These are phyloP conservation scores for Bhutanitis thaidina DNA, from an alignment of 2,888 invertebrate genomes.

Conservation along the genomic window DNA sequence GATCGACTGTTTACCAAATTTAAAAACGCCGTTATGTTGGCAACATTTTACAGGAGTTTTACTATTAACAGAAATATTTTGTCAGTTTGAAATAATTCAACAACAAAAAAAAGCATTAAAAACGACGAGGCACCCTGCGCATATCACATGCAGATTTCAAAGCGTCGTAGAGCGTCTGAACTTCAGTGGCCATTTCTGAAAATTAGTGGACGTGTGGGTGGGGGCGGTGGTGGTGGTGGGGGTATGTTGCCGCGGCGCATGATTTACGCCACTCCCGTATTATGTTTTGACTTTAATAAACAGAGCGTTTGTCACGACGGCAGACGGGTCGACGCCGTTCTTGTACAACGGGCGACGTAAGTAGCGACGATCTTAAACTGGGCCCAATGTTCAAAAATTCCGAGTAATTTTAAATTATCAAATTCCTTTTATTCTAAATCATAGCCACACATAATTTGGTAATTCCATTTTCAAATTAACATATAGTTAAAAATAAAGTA, in stretches of 20 bases:
- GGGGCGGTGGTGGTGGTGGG: conserved; percentile 32
- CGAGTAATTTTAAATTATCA: too few relatives aligned
- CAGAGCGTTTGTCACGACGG: conserved; percentile 71
- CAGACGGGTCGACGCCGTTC: conserved; percentile 50
- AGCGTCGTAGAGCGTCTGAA: conserved; percentile 45
- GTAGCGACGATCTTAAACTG: background rate
- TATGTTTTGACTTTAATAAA: conserved; percentile 83
- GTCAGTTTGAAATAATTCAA: background rate
- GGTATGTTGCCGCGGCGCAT: conserved; percentile 59
- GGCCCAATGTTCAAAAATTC: too few relatives aligned
- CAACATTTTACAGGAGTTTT: too few relatives aligned
- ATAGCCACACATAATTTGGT: too few relatives aligned
- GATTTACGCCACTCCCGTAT: conserved; percentile 83
- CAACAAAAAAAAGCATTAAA: conserved; percentile 14
- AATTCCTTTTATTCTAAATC: too few relatives aligned
- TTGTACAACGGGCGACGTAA: conserved; percentile 13
- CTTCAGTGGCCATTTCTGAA: conserved; percentile 71
- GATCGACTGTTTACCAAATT: too few relatives aligned
- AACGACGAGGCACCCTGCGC: conserved; percentile 14
- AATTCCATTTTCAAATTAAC: too few relatives aligned
- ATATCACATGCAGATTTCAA: conserved; percentile 49
- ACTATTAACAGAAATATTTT: too few relatives aligned
- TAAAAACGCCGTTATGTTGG: too few relatives aligned
- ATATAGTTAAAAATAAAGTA: too few relatives aligned
- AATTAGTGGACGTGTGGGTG: conserved; percentile 66